These are phyloP conservation scores for Lasioglossum baleicum DNA, from an alignment of 1,140 invertebrate species.

Conservation along the genomic window DNA sequence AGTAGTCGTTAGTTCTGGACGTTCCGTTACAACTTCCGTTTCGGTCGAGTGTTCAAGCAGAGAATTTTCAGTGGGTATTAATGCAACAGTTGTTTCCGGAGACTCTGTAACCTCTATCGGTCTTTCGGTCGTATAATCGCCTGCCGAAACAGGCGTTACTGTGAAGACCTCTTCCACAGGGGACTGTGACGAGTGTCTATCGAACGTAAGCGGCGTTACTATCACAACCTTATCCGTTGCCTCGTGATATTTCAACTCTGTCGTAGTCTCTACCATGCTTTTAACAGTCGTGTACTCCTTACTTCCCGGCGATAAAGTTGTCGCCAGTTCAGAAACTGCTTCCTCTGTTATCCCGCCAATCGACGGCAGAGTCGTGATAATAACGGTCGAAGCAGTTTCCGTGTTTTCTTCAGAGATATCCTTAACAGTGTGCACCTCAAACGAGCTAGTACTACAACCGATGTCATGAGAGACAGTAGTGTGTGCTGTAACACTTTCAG, in stretches of 20 bases:
- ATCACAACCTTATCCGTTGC: conserved; percentile 10
- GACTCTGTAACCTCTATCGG: neutral
- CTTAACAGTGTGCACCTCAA: neutral
- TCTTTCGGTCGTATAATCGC: conserved; percentile 1
- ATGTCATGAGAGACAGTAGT: too few relatives aligned
- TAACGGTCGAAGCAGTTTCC: neutral
- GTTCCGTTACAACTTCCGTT: neutral
- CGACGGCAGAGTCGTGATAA: neutral
- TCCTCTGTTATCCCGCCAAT: neutral
- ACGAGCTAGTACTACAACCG: neutral
- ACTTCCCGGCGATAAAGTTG: too few relatives aligned
- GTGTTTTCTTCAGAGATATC: conserved; percentile 1
- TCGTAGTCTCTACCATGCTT: neutral
- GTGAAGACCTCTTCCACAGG: conserved; percentile 2
- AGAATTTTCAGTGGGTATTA: neutral
- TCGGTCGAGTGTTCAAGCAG: neutral
- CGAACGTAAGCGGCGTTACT: conserved; percentile 22
- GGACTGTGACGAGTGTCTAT: neutral
- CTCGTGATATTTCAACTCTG: neutral
- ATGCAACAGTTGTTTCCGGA: neutral
- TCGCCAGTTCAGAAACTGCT: neutral
- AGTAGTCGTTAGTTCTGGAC: neutral
- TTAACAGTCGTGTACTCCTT: too few relatives aligned
- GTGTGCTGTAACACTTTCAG: neutral
- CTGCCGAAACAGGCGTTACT: conserved; percentile 14